A percentile compares a stretch with the other conserved stretches of the same genome.
These are phyloP conservation scores for Uloborus diversus DNA, from an alignment of 1,140 invertebrate genomes.

Conservation along the genomic window DNA sequence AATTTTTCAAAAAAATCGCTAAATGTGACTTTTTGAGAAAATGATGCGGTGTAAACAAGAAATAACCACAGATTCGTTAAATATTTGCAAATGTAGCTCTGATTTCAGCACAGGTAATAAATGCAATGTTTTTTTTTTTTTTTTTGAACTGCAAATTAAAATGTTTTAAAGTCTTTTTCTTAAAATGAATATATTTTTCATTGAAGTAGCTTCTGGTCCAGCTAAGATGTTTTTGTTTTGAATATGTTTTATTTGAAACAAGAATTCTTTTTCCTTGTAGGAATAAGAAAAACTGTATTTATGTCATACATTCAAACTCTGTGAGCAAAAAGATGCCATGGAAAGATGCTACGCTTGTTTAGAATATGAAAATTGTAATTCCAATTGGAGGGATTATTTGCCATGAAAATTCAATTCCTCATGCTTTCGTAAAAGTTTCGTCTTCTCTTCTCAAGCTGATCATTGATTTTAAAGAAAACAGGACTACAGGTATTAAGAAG, in stretches of 20 bases:
- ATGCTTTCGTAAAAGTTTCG: constrained; percentile 25
- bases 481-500: background rate
- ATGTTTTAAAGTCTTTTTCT: background rate
- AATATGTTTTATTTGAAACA: too few species aligned
- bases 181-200: background rate
- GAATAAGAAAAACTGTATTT: constrained; percentile 3
- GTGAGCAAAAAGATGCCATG: constrained; percentile 24
- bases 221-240: background rate
- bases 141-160: background rate
- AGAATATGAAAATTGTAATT: background rate
- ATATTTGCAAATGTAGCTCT: too few species aligned
- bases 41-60: too few species aligned
- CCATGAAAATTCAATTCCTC: background rate
- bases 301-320: background rate
- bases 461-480: background rate
- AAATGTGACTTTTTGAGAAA: too few species aligned
- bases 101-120: too few species aligned
- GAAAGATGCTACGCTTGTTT: background rate
- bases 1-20: too few species aligned
- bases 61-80: too few species aligned
- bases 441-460: constrained; percentile 6
- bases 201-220: background rate
- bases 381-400: constrained; percentile 12
- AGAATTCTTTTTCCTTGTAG: background rate
- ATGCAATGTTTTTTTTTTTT: too few species aligned